phyloP scores from a whole-genome alignment of 1,140 invertebrate species.

The Sycophaga agraensis region DNA sequence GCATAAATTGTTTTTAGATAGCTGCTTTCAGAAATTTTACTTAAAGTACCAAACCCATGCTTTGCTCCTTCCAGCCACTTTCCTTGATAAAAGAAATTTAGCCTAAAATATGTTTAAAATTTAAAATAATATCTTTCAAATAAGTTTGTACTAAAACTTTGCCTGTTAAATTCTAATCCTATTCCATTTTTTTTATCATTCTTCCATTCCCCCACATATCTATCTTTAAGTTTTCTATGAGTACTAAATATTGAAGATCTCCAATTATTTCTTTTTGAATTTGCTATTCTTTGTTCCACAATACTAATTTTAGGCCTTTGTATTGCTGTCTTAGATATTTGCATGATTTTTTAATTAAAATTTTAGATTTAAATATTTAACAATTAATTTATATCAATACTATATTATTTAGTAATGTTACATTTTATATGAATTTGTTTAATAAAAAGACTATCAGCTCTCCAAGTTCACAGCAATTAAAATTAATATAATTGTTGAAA shows the following conservation, averaged over 20 bases:
- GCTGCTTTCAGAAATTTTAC: not conserved
- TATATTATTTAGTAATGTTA: no score
- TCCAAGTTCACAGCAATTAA: no score
- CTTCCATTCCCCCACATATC: conserved; percentile 62
- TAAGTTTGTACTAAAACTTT: not conserved
- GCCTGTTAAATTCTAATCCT: conserved; percentile 30
- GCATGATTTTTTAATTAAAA: not conserved
- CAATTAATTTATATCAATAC: not conserved
- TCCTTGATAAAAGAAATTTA: conserved; percentile 58
- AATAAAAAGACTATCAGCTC: not conserved
- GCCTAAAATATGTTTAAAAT: conserved; percentile 23
- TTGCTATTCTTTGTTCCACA: not conserved
- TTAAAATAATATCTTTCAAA: not conserved
- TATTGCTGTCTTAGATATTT: not conserved
- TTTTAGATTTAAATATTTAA: not conserved
- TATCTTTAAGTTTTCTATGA: conserved; percentile 42
- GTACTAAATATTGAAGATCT: conserved; percentile 58
- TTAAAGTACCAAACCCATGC: conserved; percentile 45
- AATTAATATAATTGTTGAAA: no score
- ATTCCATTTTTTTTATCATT: conserved; percentile 60
- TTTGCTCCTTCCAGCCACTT: conserved; percentile 52
- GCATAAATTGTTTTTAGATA: conserved; percentile 40
- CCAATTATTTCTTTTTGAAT: conserved; percentile 52
- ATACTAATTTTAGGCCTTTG: not conserved
- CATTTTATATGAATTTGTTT: not conserved